Conservation (phyloP, 2,888 invertebrate genomes). For the Eupithecia abbreviata region DNA sequence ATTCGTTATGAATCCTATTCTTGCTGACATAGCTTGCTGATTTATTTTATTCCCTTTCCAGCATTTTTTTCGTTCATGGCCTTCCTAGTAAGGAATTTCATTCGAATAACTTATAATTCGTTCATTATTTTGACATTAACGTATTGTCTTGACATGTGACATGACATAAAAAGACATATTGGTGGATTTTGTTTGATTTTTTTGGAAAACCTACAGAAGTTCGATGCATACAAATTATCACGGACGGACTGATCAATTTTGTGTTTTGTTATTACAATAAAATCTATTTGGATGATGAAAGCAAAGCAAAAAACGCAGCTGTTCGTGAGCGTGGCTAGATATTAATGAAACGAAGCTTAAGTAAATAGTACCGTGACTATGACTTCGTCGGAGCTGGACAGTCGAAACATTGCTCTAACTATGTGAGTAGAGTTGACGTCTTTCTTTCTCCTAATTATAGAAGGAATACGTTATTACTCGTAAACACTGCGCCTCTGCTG, state of each 20-base stretch:
- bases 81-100: no score
- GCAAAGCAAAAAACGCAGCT: conserved; percentile 64
- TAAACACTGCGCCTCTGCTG: conserved; percentile 45
- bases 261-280: conserved; percentile 70
- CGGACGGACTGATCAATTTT: conserved; percentile 47
- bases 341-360: conserved; percentile 57
- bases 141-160: background rate
- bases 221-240: no score
- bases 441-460: conserved; percentile 68
- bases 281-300: conserved; percentile 76
- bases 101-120: no score
- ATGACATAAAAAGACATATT: background rate
- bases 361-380: conserved; percentile 62
- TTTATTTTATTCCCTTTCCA: no score
- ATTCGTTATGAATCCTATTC: no score
- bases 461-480: conserved; percentile 54
- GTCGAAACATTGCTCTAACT: conserved; percentile 77
- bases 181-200: no score
- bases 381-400: conserved; percentile 79
- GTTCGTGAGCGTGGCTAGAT: conserved; percentile 64
- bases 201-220: no score
- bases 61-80: no score
- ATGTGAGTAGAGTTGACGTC: conserved; percentile 73
- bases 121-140: no score
- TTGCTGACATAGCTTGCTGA: no score